These are phyloP conservation scores for Trichopria drosophilae DNA, from an alignment of 2,888 invertebrate genomes.

Conservation along the genomic window DNA sequence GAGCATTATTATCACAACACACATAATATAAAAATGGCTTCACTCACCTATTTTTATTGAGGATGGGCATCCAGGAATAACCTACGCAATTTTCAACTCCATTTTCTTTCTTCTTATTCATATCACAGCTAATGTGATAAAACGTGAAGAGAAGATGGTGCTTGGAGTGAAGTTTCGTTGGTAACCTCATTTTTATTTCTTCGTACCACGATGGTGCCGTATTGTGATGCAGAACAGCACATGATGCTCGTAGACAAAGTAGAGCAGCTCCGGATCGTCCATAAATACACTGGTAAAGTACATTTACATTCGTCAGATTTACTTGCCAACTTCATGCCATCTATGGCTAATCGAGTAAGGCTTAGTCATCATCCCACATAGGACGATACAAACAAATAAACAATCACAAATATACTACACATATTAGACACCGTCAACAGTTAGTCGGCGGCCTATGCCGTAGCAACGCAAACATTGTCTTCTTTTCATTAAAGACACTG, in stretches of 20 bases:
- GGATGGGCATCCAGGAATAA: slow-evolving; percentile 89
- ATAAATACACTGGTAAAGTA: slow-evolving; percentile 70
- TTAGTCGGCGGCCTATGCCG: too few relatives aligned
- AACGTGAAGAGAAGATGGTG: slow-evolving; percentile 96
- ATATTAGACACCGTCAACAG: too few relatives aligned
- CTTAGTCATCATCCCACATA: too few relatives aligned
- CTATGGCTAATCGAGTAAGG: too few relatives aligned
- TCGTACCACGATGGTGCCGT: slow-evolving; percentile 89
- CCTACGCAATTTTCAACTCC: slow-evolving; percentile 85
- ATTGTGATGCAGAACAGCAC: slow-evolving; percentile 87
- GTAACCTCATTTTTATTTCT: slow-evolving; percentile 89
- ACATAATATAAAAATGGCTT: too few relatives aligned
- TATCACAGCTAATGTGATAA: slow-evolving; percentile 92
- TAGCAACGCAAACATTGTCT: too few relatives aligned
- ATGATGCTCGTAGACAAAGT: slow-evolving; percentile 70
- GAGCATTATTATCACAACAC: too few relatives aligned
- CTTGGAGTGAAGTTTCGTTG: slow-evolving; percentile 77
- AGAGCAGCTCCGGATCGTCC: slow-evolving; percentile 69
- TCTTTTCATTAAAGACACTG: too few relatives aligned
- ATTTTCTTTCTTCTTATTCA: slow-evolving; percentile 75
- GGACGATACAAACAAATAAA: too few relatives aligned
- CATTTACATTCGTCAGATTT: too few relatives aligned
- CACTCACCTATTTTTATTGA: slow-evolving; percentile 71
- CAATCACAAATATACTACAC: too few relatives aligned
- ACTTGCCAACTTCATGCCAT: too few relatives aligned